Base-by-base conservation (phyloP, 2,113 vertebrate species). In the Solea senegalensis region DNA sequence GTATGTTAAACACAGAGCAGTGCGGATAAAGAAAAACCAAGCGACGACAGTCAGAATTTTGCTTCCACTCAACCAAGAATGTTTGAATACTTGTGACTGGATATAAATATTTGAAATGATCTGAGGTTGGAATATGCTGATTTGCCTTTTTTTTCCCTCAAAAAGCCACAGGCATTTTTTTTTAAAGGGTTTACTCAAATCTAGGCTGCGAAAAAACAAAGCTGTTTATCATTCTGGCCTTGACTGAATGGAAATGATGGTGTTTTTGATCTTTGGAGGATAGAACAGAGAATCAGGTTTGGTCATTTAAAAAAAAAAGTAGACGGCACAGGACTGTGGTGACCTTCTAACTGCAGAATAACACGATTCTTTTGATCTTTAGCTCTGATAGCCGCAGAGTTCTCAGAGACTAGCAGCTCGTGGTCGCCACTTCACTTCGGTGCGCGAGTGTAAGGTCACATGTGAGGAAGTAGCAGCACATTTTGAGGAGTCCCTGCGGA, bases 71-170 rank as follows among this genome's bases (percentile, higher is more conserved):
- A 44, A 74, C 60, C 66, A 49, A n/a, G 76, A 81, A 86, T 74
- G 81, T 89, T 83, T 79, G 46, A 84, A 69, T 74, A 74, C 67
- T 58, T 74, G 68, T 34, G 65, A 87, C 74, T 75, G 76, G 74
- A 76, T 75, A 84, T 79, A 87, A 76, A 89, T 85, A 85, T 87
- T 82, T 81, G 62, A 66, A 89, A 87, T 82, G 55, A 80, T 76
- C 84, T 88, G 85, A 83, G 88, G 88, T 90, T 75, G 72, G 81
- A 84, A 76, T 80, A 82, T 79, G 80, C 65, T 81, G 80, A 65
- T 88, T 73, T 84, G 58, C 26, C 7, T 66, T 51, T 51, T 34
- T 34, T 34, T 13, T 52, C n/a, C 11, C 39, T 66, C 21, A 41
- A 54, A 60, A 65, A 53, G 44, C 69, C 74, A 70, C 77, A 71